Base-by-base conservation (phyloP, 2,113 vertebrate genomes). In the Recurvirostra avosetta region DNA sequence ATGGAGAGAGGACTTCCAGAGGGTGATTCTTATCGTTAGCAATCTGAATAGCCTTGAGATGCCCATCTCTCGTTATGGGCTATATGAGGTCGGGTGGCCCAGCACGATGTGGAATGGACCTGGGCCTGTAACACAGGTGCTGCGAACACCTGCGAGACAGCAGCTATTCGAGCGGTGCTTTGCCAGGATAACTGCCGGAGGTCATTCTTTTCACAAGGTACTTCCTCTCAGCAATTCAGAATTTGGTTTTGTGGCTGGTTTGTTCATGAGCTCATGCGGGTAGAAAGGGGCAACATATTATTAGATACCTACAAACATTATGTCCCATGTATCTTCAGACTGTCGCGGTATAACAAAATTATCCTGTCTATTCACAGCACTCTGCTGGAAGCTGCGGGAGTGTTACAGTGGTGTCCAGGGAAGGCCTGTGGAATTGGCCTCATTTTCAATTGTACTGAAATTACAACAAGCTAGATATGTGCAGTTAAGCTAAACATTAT, bases 101-200 rank as follows among this genome's bases (percentile, higher is more conserved):
- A 20, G 49, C 53, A 50, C 0, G 0, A 12, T 1, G 2, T 38
- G 21, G 61, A 38, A 16, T 25, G 10, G 36, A 52, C 22, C 41
- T 56, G 26, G 34, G 15, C 53, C 36, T 56, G 18, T 74, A 55
- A 34, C 40, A 63, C 20, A 7, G 11, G 32, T 15, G 27, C 34
- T 45, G 20, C 11, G 5, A 49, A 43, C 27, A n/a, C 12, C 45
- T 76, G 43, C 56, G 32, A 6, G 15, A 41, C 14, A 19, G 36
- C 21, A 59, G 34, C 16, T 59, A 2, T 47, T 76, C 29, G 10
- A 3, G 3, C 41, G 8, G 9, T 23, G 30, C 23, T 87, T 36
- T 73, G 20, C 36, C 26, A 41, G 38, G 56, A 11, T 29, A 63
- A 1, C 1, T 27, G 29, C 25, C 36, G 30, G 27, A 21, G 15